Evolutionary conservation across 2,888 invertebrate species (phyloP).

Genomic region (Tetropium fuscum): DNA sequence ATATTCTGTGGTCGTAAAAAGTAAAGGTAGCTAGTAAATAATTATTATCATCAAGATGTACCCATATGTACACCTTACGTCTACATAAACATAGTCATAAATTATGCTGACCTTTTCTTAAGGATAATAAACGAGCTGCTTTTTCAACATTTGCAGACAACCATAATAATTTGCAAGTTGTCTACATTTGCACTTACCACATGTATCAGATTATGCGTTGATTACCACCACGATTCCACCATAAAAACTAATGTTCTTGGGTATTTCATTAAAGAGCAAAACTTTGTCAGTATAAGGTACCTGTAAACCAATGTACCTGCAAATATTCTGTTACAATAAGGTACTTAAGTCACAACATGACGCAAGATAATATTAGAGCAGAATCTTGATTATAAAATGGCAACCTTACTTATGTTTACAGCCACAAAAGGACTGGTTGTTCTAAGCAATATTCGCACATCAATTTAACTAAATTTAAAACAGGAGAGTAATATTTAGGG

Average conservation of each 20-base stretch:
- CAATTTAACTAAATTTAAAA: too few relatives aligned
- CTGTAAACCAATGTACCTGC: slow-evolving; percentile 35
- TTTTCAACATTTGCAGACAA: slow-evolving; percentile 30
- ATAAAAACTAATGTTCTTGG: slow-evolving; percentile 34
- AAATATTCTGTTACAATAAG: slow-evolving; percentile 37
- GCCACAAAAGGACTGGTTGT: too few relatives aligned
- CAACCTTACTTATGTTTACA: background rate
- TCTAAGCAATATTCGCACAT: too few relatives aligned
- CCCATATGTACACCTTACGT: too few relatives aligned
- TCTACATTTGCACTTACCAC: slow-evolving; percentile 37
- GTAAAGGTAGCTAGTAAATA: too few relatives aligned
- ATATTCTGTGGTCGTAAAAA: too few relatives aligned
- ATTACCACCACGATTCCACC: slow-evolving; percentile 32
- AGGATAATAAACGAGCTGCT: too few relatives aligned
- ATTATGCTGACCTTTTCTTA: too few relatives aligned
- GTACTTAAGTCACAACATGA: slow-evolving; percentile 23
- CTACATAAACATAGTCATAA: too few relatives aligned
- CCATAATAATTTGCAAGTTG: slow-evolving; percentile 32
- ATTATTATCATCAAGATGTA: too few relatives aligned
- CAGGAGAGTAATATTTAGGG: too few relatives aligned
- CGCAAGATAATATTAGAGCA: slow-evolving; percentile 5
- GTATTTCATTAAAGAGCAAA: slow-evolving; percentile 36
- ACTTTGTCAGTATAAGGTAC: slow-evolving; percentile 38
- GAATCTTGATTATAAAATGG: background rate
- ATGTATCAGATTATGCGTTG: slow-evolving; percentile 35